Evolutionary conservation across 2,113 vertebrate genomes (phyloP).

Genomic region (Apteryx mantelli): DNA sequence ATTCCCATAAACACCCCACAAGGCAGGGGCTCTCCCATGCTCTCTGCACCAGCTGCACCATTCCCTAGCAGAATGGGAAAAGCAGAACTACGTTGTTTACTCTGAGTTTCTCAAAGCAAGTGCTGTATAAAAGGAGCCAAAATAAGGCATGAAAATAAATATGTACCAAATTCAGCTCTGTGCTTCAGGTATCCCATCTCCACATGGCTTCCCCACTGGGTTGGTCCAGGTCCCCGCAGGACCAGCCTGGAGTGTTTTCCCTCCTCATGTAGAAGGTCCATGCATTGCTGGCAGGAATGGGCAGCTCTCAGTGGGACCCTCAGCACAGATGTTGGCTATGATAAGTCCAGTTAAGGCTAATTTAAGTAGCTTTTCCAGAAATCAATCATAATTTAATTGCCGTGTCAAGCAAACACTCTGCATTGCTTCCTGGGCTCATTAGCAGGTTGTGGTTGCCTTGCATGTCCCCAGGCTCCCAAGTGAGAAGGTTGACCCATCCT

Average conservation of each 20-base stretch:
- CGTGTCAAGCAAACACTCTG: conserved; percentile 51
- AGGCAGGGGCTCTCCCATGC: background rate
- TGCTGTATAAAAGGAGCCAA: background rate
- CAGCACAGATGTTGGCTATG: background rate
- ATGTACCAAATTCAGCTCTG: background rate
- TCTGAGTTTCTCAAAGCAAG: background rate
- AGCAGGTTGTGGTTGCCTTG: background rate
- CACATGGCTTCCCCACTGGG: background rate
- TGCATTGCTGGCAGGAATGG: background rate
- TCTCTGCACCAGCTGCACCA: fast-evolving
- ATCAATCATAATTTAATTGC: conserved; percentile 63
- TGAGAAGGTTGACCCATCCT: background rate
- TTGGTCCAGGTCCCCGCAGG: background rate
- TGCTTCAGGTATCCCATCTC: background rate
- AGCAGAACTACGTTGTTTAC: background rate
- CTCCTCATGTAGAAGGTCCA: background rate
- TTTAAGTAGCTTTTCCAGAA: conserved; percentile 59
- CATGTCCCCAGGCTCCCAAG: background rate
- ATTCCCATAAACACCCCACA: background rate
- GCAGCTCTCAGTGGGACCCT: background rate
- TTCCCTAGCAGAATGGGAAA: background rate
- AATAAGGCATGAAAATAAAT: background rate
- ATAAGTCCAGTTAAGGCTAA: conserved; percentile 54
- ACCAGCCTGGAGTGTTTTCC: background rate
- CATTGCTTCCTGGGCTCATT: background rate